Percentiles rank a stretch among this genome's conserved stretches.
Evolutionary conservation across 2,113 vertebrate genomes (phyloP).

Genomic region (Gobiocypris rarus): DNA sequence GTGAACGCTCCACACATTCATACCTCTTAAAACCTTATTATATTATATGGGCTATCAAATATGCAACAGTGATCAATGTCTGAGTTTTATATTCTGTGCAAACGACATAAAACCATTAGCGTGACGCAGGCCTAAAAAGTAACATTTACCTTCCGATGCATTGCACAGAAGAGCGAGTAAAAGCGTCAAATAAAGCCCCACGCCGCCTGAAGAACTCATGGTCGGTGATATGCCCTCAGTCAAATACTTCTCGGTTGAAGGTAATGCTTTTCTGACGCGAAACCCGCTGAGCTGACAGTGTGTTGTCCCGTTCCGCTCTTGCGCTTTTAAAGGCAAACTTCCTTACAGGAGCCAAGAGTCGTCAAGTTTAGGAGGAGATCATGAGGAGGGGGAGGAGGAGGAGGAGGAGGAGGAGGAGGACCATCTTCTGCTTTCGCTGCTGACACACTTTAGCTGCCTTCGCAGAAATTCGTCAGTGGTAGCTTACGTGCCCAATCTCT

Average conservation of each 20-base stretch:
- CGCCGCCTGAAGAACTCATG: background rate
- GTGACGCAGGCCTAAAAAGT: background rate
- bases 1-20: background rate
- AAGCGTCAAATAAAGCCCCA: conserved; percentile 17
- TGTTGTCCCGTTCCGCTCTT: background rate
- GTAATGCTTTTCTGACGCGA: background rate
- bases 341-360: background rate
- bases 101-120: background rate
- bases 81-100: background rate
- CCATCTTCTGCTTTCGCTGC: background rate
- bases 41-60: background rate
- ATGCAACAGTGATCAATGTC: background rate
- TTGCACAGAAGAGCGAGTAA: background rate
- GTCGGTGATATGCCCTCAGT: background rate
- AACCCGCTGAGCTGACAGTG: background rate
- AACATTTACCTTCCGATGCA: conserved; percentile 11
- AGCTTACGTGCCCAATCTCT: background rate
- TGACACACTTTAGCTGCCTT: conserved; percentile 9
- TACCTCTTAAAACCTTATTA: background rate
- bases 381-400: background rate
- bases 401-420: conserved; percentile 16
- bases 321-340: conserved; percentile 3
- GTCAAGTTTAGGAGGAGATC: background rate
- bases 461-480: background rate
- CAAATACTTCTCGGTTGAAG: background rate